Base-by-base conservation (phyloP, 2,888 invertebrate genomes). In the Torymus aiolomorphi region DNA sequence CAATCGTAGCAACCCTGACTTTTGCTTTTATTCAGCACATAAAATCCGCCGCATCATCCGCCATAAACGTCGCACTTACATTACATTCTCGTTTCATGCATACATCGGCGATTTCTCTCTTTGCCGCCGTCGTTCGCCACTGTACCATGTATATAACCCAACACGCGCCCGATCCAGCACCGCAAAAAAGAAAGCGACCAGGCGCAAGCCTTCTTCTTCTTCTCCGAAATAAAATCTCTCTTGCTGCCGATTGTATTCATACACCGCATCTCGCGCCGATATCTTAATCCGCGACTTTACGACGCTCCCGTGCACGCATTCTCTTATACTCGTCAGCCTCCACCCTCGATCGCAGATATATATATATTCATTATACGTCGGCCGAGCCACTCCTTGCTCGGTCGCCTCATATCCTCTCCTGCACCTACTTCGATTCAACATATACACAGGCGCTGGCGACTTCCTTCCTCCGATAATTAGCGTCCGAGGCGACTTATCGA, bases 391-490 rank as follows among this genome's bases (percentile, higher is more conserved):
- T 42, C 42, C 42, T 42, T 42, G 8, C 42, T 42, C 8, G 42
- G 8, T 42, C 42, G 42, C 8, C 42, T 42, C 42, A 42, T 42
- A 42, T 42, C 42, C 42, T 42, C 42, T 42, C 42, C 42, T 42
- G 42, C 42, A 42, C 42, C 42, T 42, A 42, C 42, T 42, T 42
- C 42, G 42, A 42, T 42, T 42, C 8, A 42, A 42, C 14, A 63
- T 76, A 80, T 62, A 80, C 83, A 78, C 78, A 83, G n/a, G n/a
- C n/a, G n/a, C n/a, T n/a, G n/a, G 20, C 84, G 83, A 86, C 86
- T 86, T 86, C 85, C 85, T 86, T 86, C 85, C 86, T 85, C 83
- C 83, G 83, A 76, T 80, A 88, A 87, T 87, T 87, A 88, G 86
- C 83, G 84, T 42, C 52, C 52, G 57, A 51, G 82, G 83, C 83